Evolutionary conservation across 1,140 invertebrate species (phyloP).

Genomic region (Polypedilum vanderplanki): DNA sequence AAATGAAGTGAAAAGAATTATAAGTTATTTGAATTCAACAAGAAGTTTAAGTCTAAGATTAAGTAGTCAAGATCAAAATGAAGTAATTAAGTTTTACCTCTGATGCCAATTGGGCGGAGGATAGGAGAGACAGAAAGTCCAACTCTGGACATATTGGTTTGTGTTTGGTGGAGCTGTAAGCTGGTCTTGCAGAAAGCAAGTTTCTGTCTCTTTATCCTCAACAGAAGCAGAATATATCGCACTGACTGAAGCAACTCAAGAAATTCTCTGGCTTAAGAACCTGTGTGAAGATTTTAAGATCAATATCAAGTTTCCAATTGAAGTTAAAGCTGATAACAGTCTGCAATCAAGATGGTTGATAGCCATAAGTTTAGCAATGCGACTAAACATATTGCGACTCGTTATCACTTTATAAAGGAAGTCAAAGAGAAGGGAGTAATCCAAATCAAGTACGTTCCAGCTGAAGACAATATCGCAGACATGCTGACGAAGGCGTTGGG

Average conservation of each 20-base stretch:
- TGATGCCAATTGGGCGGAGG: slow-evolving; percentile 35
- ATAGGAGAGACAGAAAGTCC: slow-evolving; percentile 34
- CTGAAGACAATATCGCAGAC: slow-evolving; percentile 34
- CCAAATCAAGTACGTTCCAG: slow-evolving; percentile 33
- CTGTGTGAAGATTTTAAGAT: slow-evolving; percentile 30
- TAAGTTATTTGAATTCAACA: slow-evolving; percentile 42
- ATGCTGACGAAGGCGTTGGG: slow-evolving; percentile 35
- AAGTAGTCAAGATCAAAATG: neutral
- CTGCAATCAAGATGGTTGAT: slow-evolving; percentile 33
- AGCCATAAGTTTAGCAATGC: slow-evolving; percentile 35
- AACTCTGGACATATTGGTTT: slow-evolving; percentile 34
- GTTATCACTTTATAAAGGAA: slow-evolving; percentile 37
- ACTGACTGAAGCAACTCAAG: slow-evolving; percentile 32
- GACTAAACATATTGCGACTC: slow-evolving; percentile 38
- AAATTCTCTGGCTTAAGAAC: slow-evolving; percentile 33
- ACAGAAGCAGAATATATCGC: slow-evolving; percentile 34
- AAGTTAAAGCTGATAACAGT: slow-evolving; percentile 34
- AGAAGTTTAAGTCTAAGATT: slow-evolving; percentile 31
- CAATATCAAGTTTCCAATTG: neutral
- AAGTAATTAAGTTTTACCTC: neutral
- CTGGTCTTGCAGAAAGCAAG: slow-evolving; percentile 35
- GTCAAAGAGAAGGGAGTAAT: slow-evolving; percentile 31
- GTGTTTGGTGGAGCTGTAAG: slow-evolving; percentile 31
- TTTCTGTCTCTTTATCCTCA: slow-evolving; percentile 34
- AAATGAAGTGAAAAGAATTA: slow-evolving; percentile 39